Evolutionary conservation across 2,888 invertebrate genomes (phyloP), one percentile per base, ranked within the genome.

Genomic region (Alcis repandata): DNA sequence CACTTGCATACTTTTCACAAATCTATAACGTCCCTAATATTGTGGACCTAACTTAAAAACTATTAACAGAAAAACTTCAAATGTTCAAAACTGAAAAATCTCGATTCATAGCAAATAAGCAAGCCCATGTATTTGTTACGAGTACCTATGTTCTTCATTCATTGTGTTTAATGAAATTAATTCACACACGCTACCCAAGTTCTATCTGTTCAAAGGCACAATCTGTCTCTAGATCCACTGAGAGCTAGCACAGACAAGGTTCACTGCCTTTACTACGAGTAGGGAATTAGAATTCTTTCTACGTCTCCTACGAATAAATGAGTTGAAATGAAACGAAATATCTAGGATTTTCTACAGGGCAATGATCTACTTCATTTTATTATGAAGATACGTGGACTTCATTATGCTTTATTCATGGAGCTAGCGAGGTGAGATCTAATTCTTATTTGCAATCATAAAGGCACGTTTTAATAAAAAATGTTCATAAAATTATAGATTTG

Each of bases 231-330:
- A 59, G 53, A 67, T 65, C 32, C 36, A 40, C 45, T 69, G 51
- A 64, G 59, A 65, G 57, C 56, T 65, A 76, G 71, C n/a, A n/a
- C 15, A 68, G 70, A 58, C 66, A 63, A 60, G 69, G 82, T 79
- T 82, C 79, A 70, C 77, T 78, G 76, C 63, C 77, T 72, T 67
- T 62, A 59, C 38, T 54, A 68, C 48, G 63, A 63, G 67, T 46
- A 51, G 43, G 52, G 63, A 72, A 77, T 80, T 76, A 77, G 72
- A 78, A 76, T 79, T 79, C 79, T 81, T 79, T 77, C 74, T 63
- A 17, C 72, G 73, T 76, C 69, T 72, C 49, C 61, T 66, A 41
- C 61, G 76, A 68, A 72, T 76, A 76, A 78, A 78, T 75, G 72
- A 74, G 69, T 67, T 74, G 49, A 66, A 79, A 75, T 76, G 70